These are phyloP conservation scores for Mionectes macconnelli DNA, from an alignment of 2,113 vertebrate genomes.

Conservation along the genomic window DNA sequence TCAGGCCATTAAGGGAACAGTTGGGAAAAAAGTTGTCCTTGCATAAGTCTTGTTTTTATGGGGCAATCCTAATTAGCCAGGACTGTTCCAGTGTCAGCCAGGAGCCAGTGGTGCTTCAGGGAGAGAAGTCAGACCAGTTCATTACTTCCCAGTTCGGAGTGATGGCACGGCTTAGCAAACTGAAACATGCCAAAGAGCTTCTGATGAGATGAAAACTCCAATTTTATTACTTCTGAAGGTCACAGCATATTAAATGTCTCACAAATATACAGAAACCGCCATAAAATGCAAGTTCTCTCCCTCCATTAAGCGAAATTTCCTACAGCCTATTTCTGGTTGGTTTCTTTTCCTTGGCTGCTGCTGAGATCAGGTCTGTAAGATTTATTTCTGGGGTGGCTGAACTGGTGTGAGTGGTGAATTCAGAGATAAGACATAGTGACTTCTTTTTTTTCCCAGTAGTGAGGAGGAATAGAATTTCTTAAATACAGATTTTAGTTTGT, in stretches of 20 bases:
- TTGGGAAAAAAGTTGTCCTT: neutral
- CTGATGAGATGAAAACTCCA: neutral
- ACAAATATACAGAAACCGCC: neutral
- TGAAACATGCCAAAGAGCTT: neutral
- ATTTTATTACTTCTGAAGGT: conserved; percentile 13
- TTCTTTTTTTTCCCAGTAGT: rapidly evolving
- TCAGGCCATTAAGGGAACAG: neutral
- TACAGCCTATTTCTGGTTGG: neutral
- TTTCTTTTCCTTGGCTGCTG: neutral
- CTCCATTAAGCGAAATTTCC: neutral
- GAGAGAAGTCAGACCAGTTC: neutral
- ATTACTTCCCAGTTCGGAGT: neutral
- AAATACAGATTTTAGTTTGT: neutral
- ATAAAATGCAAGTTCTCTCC: neutral
- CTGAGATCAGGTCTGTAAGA: neutral
- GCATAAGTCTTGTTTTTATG: neutral
- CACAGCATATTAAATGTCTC: neutral
- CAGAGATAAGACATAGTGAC: neutral
- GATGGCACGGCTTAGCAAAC: neutral
- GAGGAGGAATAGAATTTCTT: neutral
- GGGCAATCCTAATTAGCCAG: neutral
- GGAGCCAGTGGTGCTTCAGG: conserved; percentile 9
- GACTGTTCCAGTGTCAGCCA: neutral
- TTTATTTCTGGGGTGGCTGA: neutral
- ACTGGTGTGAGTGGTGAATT: neutral